Evolutionary conservation across 1,140 invertebrate genomes (phyloP).

Genomic region (Phenacoccus solenopsis): DNA sequence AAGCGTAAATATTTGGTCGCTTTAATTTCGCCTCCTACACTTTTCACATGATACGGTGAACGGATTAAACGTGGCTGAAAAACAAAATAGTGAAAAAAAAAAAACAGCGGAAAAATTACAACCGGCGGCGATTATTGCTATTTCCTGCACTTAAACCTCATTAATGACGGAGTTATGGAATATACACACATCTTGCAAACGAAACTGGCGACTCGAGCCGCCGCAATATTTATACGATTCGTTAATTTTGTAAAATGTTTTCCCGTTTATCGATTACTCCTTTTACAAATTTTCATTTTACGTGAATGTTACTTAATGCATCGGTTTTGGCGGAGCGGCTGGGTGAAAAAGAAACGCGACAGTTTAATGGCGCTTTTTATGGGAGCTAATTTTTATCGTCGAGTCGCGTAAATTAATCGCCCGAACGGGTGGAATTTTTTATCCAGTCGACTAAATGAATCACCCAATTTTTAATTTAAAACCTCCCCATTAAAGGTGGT

Average conservation of each 20-base stretch:
- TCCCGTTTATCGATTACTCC: neutral
- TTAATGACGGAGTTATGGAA: neutral
- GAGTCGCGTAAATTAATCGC: neutral
- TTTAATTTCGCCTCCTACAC: neutral
- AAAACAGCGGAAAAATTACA: neutral
- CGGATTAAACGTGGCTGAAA: neutral
- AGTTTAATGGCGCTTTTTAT: neutral
- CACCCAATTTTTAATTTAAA: no score
- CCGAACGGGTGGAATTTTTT: neutral
- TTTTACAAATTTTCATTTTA: neutral
- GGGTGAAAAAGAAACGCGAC: neutral
- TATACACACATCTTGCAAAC: neutral
- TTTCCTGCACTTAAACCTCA: neutral
- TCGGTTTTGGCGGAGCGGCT: neutral
- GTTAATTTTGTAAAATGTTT: conserved; percentile 3
- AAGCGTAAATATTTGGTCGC: neutral
- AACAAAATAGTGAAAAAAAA: neutral
- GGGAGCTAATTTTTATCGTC: neutral
- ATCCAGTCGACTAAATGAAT: neutral
- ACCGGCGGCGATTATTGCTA: neutral
- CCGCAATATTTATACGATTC: neutral
- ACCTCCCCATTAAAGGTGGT: no score
- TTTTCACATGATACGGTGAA: neutral
- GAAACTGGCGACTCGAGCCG: neutral
- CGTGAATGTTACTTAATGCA: no score